Evolutionary conservation across 2,888 invertebrate genomes (phyloP), one percentile per base, ranked within the genome.

Genomic region (Polia nebulosa): DNA sequence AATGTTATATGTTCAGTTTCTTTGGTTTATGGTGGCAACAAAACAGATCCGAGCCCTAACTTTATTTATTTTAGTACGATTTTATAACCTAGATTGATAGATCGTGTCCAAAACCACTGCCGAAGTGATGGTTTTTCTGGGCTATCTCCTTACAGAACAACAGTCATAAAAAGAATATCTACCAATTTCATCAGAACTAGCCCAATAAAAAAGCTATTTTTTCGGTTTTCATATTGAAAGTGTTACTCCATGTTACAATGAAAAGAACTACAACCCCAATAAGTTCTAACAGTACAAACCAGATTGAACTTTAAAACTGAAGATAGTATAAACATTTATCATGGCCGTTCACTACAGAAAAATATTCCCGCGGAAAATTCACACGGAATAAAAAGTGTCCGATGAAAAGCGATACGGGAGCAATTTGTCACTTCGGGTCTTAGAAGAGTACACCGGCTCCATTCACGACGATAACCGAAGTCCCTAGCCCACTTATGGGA

Each of bases 361-460:
- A 82, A 78, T 76, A 81, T 84, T 82, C 76, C 65, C 63, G 70
- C 68, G 67, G 64, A 82, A 81, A 86, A 85, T 87, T 85, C 83
- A 81, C 81, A 82, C 78, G 73, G 84, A 82, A 84, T 85, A 89
- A 87, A 88, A 88, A 86, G 76, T 83, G 80, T 84, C 82, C 80
- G 81, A 84, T 85, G 85, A 84, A 81, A 84, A 85, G 82, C 86
- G 87, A 89, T 89, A 88, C 86, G 74, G 67, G 80, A 83, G 89
- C 81, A 83, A 89, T 89, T 89, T 89, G 89, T 89, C 89, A 89
- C 84, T 81, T 55, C 34, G 75, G 81, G 83, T 76, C 83, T 88
- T 84, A 87, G 86, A 78, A 82, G 71, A 70, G 67, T 77, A 67
- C 63, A 66, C 52, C 59, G 39, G 70, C 80, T 72, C 72, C 73